Evolutionary conservation across 2,888 invertebrate genomes (phyloP).

Genomic region (Chloroclysta siterata): DNA sequence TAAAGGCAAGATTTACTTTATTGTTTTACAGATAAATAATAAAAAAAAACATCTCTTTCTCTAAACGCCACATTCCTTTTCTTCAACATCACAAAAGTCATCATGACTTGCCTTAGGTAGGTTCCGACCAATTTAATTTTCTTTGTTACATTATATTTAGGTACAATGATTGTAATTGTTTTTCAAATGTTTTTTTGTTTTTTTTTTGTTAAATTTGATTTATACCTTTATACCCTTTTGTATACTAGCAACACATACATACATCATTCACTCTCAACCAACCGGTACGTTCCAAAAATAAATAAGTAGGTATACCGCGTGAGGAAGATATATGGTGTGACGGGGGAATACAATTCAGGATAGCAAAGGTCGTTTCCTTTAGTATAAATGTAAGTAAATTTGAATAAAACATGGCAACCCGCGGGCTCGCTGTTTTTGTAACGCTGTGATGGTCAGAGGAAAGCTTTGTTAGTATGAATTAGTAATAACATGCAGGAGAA

Average conservation of each 20-base stretch:
- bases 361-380: constrained; percentile 82
- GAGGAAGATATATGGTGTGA: constrained; percentile 83
- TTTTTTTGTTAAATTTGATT: neutral
- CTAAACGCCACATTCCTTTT: too few species aligned
- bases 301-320: constrained; percentile 73
- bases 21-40: too few species aligned
- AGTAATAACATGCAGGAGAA: constrained; percentile 4
- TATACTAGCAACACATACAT: constrained; percentile 25
- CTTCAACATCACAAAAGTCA: too few species aligned
- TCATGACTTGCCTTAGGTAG: too few species aligned
- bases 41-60: too few species aligned
- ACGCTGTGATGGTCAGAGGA: constrained; percentile 30
- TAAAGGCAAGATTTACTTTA: too few species aligned
- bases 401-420: constrained; percentile 80
- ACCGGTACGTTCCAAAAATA: constrained; percentile 65
- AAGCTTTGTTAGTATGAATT: constrained; percentile 26
- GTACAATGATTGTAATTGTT: too few species aligned
- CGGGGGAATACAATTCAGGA: constrained; percentile 81
- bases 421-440: constrained; percentile 45
- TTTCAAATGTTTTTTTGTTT: too few species aligned
- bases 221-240: constrained; percentile 9
- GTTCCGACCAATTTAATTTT: too few species aligned
- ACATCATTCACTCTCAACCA: constrained; percentile 35
- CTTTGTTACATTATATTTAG: too few species aligned
- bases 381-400: constrained; percentile 85